Percentiles rank a stretch among this genome's conserved stretches.
Conservation (phyloP, 2,113 vertebrate species). For the Pardalotus punctatus region DNA sequence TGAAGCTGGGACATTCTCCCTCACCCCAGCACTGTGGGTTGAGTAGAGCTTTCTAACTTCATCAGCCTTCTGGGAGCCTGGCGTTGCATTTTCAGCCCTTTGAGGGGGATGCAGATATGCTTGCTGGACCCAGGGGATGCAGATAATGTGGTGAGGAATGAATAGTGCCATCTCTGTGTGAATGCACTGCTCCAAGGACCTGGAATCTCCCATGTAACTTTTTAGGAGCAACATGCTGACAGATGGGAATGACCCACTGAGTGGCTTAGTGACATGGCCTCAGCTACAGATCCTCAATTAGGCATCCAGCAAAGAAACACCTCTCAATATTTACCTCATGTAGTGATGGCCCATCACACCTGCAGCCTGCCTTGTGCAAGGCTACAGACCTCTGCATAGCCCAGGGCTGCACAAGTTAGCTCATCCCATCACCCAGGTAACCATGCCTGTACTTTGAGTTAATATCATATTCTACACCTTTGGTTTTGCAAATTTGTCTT, state of each 20-base stretch:
- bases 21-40: not conserved
- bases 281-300: not conserved
- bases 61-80: not conserved
- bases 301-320: not conserved
- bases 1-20: not conserved
- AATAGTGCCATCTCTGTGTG: not conserved
- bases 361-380: not conserved
- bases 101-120: not conserved
- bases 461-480: not conserved
- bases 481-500: not conserved
- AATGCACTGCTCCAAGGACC: not conserved
- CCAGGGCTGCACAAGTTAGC: not conserved
- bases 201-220: not conserved
- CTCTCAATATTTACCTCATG: not conserved
- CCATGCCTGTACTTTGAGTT: not conserved
- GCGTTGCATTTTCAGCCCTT: not conserved
- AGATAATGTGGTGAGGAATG: not conserved
- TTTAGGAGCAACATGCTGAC: not conserved
- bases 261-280: not conserved
- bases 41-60: not conserved
- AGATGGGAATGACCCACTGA: not conserved
- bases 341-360: not conserved
- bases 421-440: not conserved
- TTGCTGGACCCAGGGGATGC: not conserved
- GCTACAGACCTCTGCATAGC: not conserved